These are phyloP conservation scores for Phaonia tiefii DNA, from an alignment of 2,888 invertebrate genomes.

Conservation along the genomic window DNA sequence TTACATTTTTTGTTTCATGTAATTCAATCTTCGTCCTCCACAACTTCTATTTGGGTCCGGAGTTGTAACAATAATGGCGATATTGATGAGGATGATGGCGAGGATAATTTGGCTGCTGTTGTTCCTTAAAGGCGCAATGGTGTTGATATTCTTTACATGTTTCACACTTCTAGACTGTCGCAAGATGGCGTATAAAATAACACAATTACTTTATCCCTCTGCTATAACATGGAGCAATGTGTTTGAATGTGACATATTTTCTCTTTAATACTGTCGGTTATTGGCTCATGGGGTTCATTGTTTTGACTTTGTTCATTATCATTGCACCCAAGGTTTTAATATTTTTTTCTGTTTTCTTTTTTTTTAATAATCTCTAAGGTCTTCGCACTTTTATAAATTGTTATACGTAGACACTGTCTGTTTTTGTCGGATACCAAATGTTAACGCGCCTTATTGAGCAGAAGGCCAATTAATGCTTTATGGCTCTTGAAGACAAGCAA, in stretches of 20 bases:
- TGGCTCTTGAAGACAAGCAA: background rate
- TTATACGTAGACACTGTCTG: background rate
- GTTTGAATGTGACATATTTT: constrained; percentile 9
- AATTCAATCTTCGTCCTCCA: no score
- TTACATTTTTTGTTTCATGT: background rate
- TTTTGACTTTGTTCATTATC: background rate
- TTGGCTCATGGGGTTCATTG: constrained; percentile 1
- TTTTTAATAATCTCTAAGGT: no score
- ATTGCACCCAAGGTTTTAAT: background rate
- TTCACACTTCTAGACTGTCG: background rate
- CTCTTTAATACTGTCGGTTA: background rate
- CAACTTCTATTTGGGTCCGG: no score
- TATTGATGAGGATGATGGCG: no score
- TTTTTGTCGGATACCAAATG: background rate
- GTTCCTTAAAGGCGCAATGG: background rate
- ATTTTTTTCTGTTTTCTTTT: background rate
- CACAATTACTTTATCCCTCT: background rate
- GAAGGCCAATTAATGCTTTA: background rate
- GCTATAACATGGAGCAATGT: background rate
- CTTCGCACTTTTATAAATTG: background rate
- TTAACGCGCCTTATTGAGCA: constrained; percentile 5
- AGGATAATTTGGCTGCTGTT: no score
- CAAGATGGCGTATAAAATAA: background rate
- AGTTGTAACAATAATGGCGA: background rate
- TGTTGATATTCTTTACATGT: constrained; percentile 14